Conservation (phyloP, 2,888 invertebrate genomes). For the Eudasyphora cyanicolor region DNA sequence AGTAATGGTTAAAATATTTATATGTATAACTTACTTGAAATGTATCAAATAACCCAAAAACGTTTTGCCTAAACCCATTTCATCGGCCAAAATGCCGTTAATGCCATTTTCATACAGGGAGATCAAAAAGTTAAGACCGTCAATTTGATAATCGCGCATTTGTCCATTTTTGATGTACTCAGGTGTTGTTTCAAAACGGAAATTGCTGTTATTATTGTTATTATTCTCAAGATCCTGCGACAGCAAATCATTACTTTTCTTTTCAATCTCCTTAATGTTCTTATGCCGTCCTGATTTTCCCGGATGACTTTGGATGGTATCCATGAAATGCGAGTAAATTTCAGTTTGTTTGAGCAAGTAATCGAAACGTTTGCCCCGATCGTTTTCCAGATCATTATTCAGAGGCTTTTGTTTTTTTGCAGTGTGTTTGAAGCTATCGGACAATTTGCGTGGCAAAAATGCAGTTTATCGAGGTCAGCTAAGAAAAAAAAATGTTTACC, state of each 20-base stretch:
- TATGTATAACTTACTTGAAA: constrained; percentile 81
- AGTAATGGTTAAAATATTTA: too few species aligned
- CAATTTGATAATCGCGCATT: constrained; percentile 97
- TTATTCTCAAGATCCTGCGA: constrained; percentile 90
- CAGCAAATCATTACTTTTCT: constrained; percentile 77
- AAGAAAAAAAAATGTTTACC: too few species aligned
- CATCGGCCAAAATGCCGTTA: constrained; percentile 99
- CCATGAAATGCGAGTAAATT: constrained; percentile 99
- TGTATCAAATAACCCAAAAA: constrained; percentile 98
- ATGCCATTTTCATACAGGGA: constrained; percentile 99
- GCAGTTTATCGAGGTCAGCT: too few species aligned
- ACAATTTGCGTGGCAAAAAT: too few species aligned
- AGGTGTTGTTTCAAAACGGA: constrained; percentile 95
- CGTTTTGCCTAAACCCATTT: constrained; percentile 99
- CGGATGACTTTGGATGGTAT: constrained; percentile 86
- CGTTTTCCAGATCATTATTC: constrained; percentile 92
- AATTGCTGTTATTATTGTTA: constrained; percentile 88
- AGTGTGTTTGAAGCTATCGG: too few species aligned
- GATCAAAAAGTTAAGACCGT: constrained; percentile 99
- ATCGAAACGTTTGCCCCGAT: constrained; percentile 96
- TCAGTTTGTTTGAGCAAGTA: constrained; percentile 98
- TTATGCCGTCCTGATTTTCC: constrained; percentile 94
- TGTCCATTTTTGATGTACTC: constrained; percentile 95
- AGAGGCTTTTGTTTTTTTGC: too few species aligned
- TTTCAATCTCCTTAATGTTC: constrained; percentile 79